Conservation (phyloP, 2,797 vertebrate genomes). For the Catharus ustulatus region DNA sequence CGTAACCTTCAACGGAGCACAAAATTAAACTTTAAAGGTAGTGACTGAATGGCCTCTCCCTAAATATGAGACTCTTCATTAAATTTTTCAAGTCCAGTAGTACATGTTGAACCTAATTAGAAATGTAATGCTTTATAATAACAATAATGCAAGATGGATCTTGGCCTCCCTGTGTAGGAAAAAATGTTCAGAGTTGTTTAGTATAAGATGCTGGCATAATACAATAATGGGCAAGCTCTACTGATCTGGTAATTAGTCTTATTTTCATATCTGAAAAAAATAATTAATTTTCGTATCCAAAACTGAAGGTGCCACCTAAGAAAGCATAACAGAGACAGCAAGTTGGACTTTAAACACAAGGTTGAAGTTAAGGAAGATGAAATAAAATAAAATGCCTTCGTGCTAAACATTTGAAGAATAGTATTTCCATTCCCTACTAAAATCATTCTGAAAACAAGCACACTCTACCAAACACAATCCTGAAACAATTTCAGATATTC, state of each 20-base stretch:
- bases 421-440: background rate
- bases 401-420: background rate
- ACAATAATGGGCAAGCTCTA: background rate
- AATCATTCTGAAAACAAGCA: background rate
- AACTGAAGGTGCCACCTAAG: background rate
- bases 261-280: background rate
- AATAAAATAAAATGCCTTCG: background rate
- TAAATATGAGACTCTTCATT: background rate
- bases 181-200: background rate
- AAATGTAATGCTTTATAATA: background rate
- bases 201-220: background rate
- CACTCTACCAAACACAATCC: background rate
- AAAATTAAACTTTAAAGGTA: conserved; percentile 8
- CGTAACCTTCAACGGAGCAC: background rate
- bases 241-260: background rate
- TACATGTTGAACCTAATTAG: background rate
- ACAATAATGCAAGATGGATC: background rate
- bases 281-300: background rate
- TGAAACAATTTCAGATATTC: background rate
- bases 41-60: background rate
- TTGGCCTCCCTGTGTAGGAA: background rate
- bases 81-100: background rate
- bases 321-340: background rate
- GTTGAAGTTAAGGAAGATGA: background rate
- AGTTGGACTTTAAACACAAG: background rate